Percentiles rank a stretch among this genome's conserved stretches.
Conservation (phyloP, 2,797 vertebrate genomes). For the Cuculus canorus region DNA sequence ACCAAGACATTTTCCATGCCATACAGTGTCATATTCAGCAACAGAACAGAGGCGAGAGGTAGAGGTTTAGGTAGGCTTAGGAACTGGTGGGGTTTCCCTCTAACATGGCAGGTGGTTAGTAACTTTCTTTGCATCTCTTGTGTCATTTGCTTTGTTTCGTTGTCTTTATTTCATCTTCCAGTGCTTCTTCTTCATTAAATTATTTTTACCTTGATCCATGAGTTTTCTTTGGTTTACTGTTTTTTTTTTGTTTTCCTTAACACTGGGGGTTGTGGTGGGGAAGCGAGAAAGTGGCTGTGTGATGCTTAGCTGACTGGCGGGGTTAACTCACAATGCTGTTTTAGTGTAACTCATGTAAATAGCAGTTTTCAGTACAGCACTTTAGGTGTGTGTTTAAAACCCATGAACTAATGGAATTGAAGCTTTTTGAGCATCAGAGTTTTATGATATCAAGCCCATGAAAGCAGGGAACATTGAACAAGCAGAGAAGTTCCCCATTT, state of each 20-base stretch:
- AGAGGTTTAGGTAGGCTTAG: neutral
- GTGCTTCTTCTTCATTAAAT: neutral
- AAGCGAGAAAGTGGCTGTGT: neutral
- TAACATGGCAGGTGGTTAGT: neutral
- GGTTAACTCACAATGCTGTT: neutral
- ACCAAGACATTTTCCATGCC: neutral
- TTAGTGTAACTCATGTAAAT: neutral
- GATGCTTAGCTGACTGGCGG: neutral
- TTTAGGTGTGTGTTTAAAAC: neutral
- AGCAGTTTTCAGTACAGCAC: neutral
- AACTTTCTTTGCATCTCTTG: neutral
- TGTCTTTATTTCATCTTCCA: neutral
- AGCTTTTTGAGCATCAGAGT: neutral
- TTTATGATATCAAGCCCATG: neutral
- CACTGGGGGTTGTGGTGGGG: neutral
- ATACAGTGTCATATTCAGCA: neutral
- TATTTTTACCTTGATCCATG: neutral
- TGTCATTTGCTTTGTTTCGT: neutral
- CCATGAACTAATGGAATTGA: neutral
- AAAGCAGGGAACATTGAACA: neutral
- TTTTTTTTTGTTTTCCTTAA: neutral
- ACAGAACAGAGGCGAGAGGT: neutral
- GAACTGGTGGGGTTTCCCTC: rapidly evolving
- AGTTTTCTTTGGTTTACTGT: neutral
- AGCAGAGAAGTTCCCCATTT: neutral